Percentiles rank a stretch among this genome's conserved stretches.
These are phyloP conservation scores for Acanthisitta chloris DNA, from an alignment of 2,113 vertebrate species.

Conservation along the genomic window DNA sequence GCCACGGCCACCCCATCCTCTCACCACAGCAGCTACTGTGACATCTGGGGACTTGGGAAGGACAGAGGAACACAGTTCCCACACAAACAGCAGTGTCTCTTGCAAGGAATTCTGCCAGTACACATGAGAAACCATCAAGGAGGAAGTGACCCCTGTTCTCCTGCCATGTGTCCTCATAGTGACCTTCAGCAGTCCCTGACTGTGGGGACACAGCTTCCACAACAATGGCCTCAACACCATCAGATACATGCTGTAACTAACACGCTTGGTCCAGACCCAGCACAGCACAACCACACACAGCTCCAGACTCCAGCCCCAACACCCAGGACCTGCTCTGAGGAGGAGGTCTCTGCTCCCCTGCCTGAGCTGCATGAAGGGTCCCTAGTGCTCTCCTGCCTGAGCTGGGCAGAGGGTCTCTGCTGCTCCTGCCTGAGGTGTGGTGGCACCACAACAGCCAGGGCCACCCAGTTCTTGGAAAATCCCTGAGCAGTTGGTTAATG, in stretches of 20 bases:
- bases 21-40: not conserved
- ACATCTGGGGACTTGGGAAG: not conserved
- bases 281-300: not conserved
- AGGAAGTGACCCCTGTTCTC: rapidly evolving
- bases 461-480: not conserved
- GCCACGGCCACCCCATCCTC: not conserved
- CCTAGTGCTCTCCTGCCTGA: too few species aligned
- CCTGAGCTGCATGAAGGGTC: too few species aligned
- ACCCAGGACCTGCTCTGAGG: not conserved
- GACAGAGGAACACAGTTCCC: not conserved
- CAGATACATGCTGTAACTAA: not conserved
- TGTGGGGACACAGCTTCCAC: not conserved
- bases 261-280: rapidly evolving
- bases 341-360: too few species aligned
- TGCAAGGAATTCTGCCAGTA: not conserved
- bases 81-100: rapidly evolving
- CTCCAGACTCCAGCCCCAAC: not conserved
- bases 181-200: not conserved
- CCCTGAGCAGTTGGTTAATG: not conserved
- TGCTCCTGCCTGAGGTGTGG: not conserved
- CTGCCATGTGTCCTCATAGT: rapidly evolving
- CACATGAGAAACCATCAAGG: not conserved
- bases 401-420: not conserved
- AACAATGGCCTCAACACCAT: not conserved
- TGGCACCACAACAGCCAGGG: not conserved